Conservation (phyloP, 1,140 invertebrate species). For the Bombyx mori region DNA sequence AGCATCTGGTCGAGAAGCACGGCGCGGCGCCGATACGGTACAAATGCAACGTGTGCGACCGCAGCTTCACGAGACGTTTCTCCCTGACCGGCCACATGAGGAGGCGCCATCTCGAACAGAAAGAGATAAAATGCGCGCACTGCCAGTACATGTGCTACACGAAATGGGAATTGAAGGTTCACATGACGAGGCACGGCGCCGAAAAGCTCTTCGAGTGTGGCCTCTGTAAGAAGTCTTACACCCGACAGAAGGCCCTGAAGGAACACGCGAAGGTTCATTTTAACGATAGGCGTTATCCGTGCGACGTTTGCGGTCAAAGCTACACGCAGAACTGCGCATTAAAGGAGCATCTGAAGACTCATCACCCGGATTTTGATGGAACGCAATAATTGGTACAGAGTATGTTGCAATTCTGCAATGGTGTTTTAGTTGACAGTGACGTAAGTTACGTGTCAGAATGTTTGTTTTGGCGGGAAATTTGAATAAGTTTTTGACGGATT, state of each 20-base stretch:
- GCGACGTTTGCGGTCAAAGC: conserved; percentile 36
- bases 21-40: conserved; percentile 27
- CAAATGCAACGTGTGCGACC: conserved; percentile 38
- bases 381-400: too few relatives aligned
- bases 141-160: conserved; percentile 39
- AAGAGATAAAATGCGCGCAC: conserved; percentile 30
- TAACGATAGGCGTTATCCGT: conserved; percentile 23
- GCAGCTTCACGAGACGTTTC: conserved; percentile 23
- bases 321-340: conserved; percentile 30
- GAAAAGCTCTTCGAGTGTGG: conserved; percentile 3
- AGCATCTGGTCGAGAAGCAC: conserved; percentile 40
- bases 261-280: conserved; percentile 70
- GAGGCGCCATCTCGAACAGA: conserved; percentile 34
- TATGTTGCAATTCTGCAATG: too few relatives aligned
- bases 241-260: conserved; percentile 58
- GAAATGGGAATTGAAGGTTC: conserved; percentile 33
- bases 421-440: too few relatives aligned
- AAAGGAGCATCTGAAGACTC: conserved; percentile 11
- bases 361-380: background rate
- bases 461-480: too few relatives aligned
- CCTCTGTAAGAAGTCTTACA: conserved; percentile 42
- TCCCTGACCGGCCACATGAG: conserved; percentile 28
- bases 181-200: conserved; percentile 7
- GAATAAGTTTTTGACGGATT: too few relatives aligned
- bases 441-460: too few relatives aligned